Evolutionary conservation across 2,113 vertebrate genomes (phyloP).

Genomic region (Oryctolagus cuniculus): DNA sequence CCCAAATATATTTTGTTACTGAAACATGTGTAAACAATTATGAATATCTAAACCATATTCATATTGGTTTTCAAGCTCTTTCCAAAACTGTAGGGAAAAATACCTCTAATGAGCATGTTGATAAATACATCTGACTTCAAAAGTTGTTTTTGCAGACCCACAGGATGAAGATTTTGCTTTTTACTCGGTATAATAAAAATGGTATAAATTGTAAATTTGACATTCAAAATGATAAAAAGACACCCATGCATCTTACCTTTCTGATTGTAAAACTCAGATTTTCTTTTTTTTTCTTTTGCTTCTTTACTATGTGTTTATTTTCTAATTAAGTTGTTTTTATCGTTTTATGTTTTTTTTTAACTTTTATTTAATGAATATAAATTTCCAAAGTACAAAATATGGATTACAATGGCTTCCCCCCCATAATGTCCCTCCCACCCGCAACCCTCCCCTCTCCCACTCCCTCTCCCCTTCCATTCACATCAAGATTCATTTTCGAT

Average conservation of each 20-base stretch:
- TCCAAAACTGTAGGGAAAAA: constrained; percentile 65
- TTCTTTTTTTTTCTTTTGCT: no score
- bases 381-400: no score
- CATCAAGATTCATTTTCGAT: no score
- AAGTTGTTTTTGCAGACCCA: constrained; percentile 64
- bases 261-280: constrained; percentile 36
- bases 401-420: no score
- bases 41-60: constrained; percentile 75
- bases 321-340: no score
- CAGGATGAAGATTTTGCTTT: constrained; percentile 64
- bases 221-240: constrained; percentile 33
- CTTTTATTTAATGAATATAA: no score
- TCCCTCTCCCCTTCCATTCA: no score
- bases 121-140: constrained; percentile 76
- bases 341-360: no score
- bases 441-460: no score
- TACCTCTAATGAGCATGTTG: constrained; percentile 75
- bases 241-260: neutral
- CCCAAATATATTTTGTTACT: constrained; percentile 80
- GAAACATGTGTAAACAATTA: constrained; percentile 81
- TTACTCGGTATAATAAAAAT: constrained; percentile 54
- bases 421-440: no score
- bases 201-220: constrained; percentile 59
- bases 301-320: no score
- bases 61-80: constrained; percentile 67